A percentile compares a stretch with the other conserved stretches of the same genome.
phyloP scores from a whole-genome alignment of 2,797 vertebrate species.

The Enteromius radiatus region DNA sequence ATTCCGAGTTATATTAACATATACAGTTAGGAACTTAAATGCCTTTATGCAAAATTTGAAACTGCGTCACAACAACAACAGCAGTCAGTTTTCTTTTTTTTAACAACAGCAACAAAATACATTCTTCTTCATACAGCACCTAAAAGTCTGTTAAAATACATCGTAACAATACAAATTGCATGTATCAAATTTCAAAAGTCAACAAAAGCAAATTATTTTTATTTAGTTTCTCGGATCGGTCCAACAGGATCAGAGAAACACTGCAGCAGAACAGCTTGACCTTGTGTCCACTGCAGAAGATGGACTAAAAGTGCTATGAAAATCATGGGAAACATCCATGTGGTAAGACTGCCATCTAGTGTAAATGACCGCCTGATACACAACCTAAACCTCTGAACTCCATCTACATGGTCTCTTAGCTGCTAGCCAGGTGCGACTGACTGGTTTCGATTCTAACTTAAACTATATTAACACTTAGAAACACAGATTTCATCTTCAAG shows the following conservation, averaged over 20 bases:
- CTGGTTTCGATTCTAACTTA: background rate
- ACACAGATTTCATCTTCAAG: background rate
- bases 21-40: too few species aligned
- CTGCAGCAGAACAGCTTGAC: constrained; percentile 47
- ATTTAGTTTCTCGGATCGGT: background rate
- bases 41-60: background rate
- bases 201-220: background rate
- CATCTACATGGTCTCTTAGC: background rate
- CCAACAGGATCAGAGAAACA: constrained; percentile 39
- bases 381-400: background rate
- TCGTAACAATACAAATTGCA: background rate
- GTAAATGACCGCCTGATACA: constrained; percentile 23
- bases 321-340: background rate
- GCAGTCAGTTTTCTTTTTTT: background rate
- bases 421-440: background rate
- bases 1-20: background rate
- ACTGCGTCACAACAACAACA: background rate
- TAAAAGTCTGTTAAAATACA: background rate
- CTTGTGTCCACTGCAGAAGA: constrained; percentile 36
- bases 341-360: constrained; percentile 62
- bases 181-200: background rate
- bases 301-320: background rate
- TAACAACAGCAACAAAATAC: background rate
- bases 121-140: background rate
- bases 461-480: background rate